Evolutionary conservation across 2,113 vertebrate genomes (phyloP).

Genomic region (Coryphaenoides rupestris): DNA sequence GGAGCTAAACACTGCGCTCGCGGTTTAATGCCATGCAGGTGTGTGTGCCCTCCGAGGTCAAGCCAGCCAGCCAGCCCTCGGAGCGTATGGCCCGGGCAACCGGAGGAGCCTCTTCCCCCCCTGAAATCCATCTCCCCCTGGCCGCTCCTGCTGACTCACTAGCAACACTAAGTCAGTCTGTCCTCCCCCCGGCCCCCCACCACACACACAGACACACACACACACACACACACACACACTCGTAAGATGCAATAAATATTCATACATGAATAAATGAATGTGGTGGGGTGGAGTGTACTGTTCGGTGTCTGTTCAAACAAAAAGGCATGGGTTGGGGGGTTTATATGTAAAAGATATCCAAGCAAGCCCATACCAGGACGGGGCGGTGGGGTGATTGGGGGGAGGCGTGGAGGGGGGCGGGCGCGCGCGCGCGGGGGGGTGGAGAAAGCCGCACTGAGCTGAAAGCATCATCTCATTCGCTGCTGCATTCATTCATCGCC

Average conservation of each 20-base stretch:
- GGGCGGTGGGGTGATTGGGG: too few species aligned
- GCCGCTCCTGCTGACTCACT: too few species aligned
- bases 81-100: conserved; percentile 40
- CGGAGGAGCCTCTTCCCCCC: conserved; percentile 14
- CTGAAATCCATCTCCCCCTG: too few species aligned
- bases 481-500: not conserved
- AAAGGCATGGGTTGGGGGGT: too few species aligned
- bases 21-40: conserved; percentile 56
- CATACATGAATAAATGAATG: too few species aligned
- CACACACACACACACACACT: not conserved
- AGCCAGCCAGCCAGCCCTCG: conserved; percentile 41
- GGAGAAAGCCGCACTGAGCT: not conserved
- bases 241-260: too few species aligned
- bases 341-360: not conserved
- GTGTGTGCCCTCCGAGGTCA: conserved; percentile 38
- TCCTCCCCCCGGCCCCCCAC: too few species aligned
- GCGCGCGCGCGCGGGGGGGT: too few species aligned
- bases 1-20: conserved; percentile 42
- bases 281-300: too few species aligned
- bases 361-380: not conserved
- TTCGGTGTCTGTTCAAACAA: too few species aligned
- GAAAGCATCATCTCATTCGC: not conserved
- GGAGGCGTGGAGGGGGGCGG: too few species aligned
- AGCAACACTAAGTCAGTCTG: too few species aligned
- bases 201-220: not conserved